Conservation (phyloP, 2,888 invertebrate species). For the Caenorhabditis angaria region DNA sequence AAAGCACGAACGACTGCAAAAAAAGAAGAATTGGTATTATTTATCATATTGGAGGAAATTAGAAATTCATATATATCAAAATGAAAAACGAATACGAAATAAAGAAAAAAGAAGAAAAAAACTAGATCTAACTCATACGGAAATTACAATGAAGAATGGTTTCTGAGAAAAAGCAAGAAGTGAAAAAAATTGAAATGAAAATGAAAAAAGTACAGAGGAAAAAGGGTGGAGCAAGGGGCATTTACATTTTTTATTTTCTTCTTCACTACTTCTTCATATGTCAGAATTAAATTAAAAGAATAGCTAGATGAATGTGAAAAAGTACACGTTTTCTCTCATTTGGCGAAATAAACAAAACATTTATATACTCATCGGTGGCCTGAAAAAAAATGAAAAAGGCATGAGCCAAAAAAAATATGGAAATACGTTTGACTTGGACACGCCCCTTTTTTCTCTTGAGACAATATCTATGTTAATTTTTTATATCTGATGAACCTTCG, state of each 20-base stretch:
- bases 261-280: too few relatives aligned
- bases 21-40: neutral
- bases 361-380: too few relatives aligned
- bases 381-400: too few relatives aligned
- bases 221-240: neutral
- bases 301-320: neutral
- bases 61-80: neutral
- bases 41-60: neutral
- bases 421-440: too few relatives aligned
- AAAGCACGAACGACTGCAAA: slow-evolving; percentile 44
- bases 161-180: neutral
- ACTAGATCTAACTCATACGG: neutral
- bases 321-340: neutral
- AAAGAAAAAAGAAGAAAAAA: neutral
- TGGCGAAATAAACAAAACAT: neutral
- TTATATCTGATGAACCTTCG: too few relatives aligned
- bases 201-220: neutral
- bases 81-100: neutral
- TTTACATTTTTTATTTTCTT: neutral
- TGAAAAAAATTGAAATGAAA: neutral
- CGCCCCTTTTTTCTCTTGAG: neutral
- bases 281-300: neutral
- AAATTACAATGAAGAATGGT: neutral
- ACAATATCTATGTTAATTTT: slow-evolving; percentile 1
- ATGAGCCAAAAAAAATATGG: too few relatives aligned